Percentiles rank a stretch among this genome's conserved stretches.
phyloP scores from a whole-genome alignment of 2,888 invertebrate species.

The Dicyrtoma fusca region DNA sequence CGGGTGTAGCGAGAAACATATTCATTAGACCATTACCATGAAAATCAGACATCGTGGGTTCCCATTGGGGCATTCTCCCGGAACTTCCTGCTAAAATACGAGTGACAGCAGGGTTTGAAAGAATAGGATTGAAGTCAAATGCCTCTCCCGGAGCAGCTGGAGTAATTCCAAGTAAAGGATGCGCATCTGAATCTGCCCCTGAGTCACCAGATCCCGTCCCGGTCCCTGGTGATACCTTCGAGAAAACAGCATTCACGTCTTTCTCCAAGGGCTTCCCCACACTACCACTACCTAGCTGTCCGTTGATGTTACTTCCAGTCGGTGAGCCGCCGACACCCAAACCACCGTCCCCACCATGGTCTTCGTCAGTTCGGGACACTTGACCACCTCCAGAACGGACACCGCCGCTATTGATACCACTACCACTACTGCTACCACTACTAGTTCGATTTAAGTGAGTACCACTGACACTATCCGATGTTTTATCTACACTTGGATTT shows the following conservation, averaged over 20 bases:
- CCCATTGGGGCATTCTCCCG: constrained; percentile 62
- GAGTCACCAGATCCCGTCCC: constrained; percentile 38
- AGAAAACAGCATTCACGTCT: constrained; percentile 70
- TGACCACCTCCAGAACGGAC: too few species aligned
- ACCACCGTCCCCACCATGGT: constrained; percentile 39
- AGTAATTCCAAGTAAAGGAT: constrained; percentile 57
- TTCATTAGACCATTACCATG: constrained; percentile 56
- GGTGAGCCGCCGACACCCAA: constrained; percentile 32
- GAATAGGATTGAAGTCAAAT: constrained; percentile 69
- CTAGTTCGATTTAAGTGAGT: constrained; percentile 49
- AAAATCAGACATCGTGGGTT: constrained; percentile 56
- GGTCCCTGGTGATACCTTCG: constrained; percentile 64
- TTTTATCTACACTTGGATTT: constrained; percentile 33
- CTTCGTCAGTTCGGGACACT: background rate
- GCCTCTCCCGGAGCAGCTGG: constrained; percentile 57
- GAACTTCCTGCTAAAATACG: constrained; percentile 84
- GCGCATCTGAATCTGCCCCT: constrained; percentile 54
- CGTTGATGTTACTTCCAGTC: constrained; percentile 46
- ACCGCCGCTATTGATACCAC: constrained; percentile 47
- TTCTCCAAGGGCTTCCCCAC: constrained; percentile 63
- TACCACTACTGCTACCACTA: constrained; percentile 38
- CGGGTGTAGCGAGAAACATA: constrained; percentile 39
- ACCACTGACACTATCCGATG: constrained; percentile 43
- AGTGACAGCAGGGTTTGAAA: constrained; percentile 80
- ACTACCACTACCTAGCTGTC: constrained; percentile 27